Conservation (phyloP, 2,797 vertebrate species). For the Cetoscarus ocellatus region DNA sequence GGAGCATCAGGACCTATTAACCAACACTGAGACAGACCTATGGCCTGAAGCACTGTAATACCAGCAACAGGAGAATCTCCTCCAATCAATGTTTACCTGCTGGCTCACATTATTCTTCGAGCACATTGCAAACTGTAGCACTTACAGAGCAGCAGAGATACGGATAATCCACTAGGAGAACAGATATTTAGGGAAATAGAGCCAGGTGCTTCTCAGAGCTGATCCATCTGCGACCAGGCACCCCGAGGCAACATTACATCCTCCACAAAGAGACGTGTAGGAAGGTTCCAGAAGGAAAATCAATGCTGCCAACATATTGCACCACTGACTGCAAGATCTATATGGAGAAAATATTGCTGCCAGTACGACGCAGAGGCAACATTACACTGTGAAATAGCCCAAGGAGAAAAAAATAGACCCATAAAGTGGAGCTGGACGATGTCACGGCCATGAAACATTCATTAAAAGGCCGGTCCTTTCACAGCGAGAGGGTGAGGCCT, state of each 20-base stretch:
- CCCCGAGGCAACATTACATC: constrained; percentile 36
- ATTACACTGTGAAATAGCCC: constrained; percentile 33
- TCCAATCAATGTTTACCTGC: constrained; percentile 22
- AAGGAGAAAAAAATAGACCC: constrained; percentile 45
- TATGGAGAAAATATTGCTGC: constrained; percentile 62
- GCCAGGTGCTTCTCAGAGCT: constrained; percentile 38
- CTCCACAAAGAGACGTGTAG: constrained; percentile 52
- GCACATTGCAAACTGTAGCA: constrained; percentile 19
- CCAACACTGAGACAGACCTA: neutral
- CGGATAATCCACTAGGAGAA: constrained; percentile 26
- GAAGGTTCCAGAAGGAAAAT: constrained; percentile 56
- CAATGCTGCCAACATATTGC: constrained; percentile 52
- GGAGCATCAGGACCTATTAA: too few relatives aligned
- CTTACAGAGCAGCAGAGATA: constrained; percentile 13
- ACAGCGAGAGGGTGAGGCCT: constrained; percentile 22
- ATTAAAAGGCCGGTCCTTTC: constrained; percentile 38
- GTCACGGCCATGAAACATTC: constrained; percentile 55
- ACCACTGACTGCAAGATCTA: constrained; percentile 37
- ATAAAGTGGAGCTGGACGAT: constrained; percentile 51
- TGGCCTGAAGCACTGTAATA: constrained; percentile 1
- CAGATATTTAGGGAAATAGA: constrained; percentile 50
- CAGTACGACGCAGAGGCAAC: constrained; percentile 31
- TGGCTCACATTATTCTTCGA: constrained; percentile 9
- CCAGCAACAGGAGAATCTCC: neutral
- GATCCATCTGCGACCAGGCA: constrained; percentile 45